A percentile compares a stretch with the other conserved stretches of the same genome.
Conservation (phyloP, 2,113 vertebrate species). For the Podilymbus podiceps region DNA sequence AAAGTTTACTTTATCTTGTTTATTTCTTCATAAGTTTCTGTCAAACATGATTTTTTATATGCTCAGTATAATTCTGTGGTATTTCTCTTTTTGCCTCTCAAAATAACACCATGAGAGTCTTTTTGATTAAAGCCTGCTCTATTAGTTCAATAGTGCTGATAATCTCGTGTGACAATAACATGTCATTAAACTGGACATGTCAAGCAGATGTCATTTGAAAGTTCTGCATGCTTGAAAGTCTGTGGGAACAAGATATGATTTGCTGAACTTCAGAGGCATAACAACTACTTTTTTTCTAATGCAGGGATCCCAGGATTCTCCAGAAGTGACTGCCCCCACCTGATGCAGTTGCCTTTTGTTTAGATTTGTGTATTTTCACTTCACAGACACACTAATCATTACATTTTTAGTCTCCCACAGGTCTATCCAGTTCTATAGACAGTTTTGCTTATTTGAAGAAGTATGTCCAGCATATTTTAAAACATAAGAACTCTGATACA, state of each 20-base stretch:
- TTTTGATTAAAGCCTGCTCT: background rate
- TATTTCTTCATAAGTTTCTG: background rate
- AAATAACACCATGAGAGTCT: background rate
- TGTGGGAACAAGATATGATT: accelerated
- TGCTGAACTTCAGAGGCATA: background rate
- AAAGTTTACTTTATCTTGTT: no score
- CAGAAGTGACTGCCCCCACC: background rate
- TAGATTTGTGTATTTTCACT: background rate
- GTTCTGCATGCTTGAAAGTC: background rate
- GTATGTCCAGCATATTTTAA: background rate
- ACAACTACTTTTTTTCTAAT: background rate
- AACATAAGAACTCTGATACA: background rate
- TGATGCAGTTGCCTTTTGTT: background rate
- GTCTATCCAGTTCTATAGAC: background rate
- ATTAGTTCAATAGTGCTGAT: background rate
- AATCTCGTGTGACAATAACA: background rate
- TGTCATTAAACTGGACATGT: background rate
- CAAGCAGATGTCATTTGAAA: background rate
- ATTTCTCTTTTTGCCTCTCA: background rate
- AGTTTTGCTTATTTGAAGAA: background rate
- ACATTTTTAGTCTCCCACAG: background rate
- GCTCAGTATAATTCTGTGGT: background rate
- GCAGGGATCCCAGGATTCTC: background rate
- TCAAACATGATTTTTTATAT: background rate
- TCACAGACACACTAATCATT: background rate